A percentile compares a stretch with the other conserved stretches of the same genome.
phyloP scores from a whole-genome alignment of 2,113 vertebrate species.

The Mobula birostris region DNA sequence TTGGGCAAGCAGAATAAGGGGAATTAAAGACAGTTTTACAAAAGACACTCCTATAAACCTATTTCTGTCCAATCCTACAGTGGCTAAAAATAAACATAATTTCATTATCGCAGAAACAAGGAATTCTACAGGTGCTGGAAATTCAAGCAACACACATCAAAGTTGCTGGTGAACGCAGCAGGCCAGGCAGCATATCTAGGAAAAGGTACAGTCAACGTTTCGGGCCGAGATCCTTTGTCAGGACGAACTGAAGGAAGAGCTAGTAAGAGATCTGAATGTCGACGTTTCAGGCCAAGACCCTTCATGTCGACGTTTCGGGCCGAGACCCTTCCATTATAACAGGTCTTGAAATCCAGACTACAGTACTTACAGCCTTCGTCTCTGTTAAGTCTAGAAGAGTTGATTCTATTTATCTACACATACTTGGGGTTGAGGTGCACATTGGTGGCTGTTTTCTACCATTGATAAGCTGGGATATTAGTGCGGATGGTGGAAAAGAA shows the following conservation, averaged over 20 bases:
- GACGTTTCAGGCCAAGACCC: no score
- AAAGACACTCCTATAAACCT: neutral
- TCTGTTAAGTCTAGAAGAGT: neutral
- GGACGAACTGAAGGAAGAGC: no score
- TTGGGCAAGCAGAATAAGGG: neutral
- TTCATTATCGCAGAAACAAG: neutral
- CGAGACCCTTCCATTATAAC: neutral
- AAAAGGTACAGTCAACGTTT: no score
- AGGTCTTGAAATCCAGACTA: neutral
- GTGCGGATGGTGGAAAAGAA: neutral
- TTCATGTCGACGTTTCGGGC: no score
- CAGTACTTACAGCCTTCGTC: neutral
- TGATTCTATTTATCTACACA: neutral
- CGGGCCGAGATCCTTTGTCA: no score
- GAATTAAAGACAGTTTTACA: neutral
- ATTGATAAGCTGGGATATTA: neutral
- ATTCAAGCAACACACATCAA: no score
- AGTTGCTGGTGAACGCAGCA: no score
- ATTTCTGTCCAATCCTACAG: neutral
- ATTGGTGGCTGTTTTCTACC: neutral
- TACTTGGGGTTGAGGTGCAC: no score
- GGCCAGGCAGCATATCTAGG: no score
- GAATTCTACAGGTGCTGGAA: no score
- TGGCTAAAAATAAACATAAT: neutral
- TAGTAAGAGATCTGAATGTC: no score